Evolutionary conservation across 2,888 invertebrate genomes (phyloP), one percentile per base, ranked within the genome.

Genomic region (Petrolisthes cinctipes): DNA sequence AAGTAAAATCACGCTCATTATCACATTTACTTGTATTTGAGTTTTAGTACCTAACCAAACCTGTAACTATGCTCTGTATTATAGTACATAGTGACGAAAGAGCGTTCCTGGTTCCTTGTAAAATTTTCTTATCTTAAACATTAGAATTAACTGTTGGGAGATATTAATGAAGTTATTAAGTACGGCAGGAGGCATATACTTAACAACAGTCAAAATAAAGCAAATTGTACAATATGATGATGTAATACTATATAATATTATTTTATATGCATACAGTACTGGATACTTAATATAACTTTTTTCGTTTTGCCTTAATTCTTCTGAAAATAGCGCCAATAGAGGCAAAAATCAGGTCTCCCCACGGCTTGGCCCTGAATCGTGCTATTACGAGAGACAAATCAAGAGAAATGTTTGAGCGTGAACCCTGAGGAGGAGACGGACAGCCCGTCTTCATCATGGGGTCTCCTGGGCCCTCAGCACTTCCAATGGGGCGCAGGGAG

Each of bases 381-480:
- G 84, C 84, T 84, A 68, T 84, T 84, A 84, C 78, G 53, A 68
- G 20, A 84, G 84, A 84, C 84, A 84, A 84, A 84, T 84, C 84
- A 84, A 84, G 84, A 84, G 61, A 84, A 84, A 84, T 84, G 84
- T 84, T 84, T 84, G 78, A 79, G 84, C 76, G 84, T 54, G 84
- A 84, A 68, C 84, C 73, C 51, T 76, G 68, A 68, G 79, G 79
- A 84, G 76, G 57, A 84, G 84, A 84, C 79, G 75, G 84, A 84
- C 84, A 79, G 84, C 61, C 78, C 79, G 23, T 61, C 84, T 84
- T 84, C 84, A 84, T 84, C 84, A 84, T 68, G 20, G 54, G 23
- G 51, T 79, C 68, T 79, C 66, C 23, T 66, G 68, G 84, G 53
- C 0, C 23, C 66, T 37, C 37, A 4, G 61, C 20, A 37, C 37